Percentiles rank a stretch among this genome's conserved stretches.
phyloP scores from a whole-genome alignment of 2,113 vertebrate genomes.

The Saguinus imperator region DNA sequence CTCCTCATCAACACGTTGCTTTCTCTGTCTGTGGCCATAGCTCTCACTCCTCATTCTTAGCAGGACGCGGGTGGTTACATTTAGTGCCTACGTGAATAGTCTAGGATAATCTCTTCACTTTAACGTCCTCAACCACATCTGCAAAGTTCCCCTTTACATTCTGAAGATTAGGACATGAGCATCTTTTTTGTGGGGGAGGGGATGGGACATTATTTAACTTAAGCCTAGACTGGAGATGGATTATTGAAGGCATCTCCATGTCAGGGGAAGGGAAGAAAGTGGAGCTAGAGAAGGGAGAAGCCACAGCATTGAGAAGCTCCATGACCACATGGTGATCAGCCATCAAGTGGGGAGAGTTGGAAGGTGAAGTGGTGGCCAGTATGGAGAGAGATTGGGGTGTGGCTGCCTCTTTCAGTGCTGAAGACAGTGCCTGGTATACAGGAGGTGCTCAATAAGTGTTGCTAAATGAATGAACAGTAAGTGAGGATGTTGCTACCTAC shows the following conservation, averaged over 20 bases:
- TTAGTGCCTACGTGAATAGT: accelerated
- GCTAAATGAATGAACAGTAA: accelerated
- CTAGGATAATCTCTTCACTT: not conserved
- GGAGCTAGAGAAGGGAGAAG: not conserved
- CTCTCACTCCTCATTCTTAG: too few relatives aligned
- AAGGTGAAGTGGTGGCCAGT: not conserved
- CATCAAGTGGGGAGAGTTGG: accelerated
- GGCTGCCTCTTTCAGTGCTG: not conserved
- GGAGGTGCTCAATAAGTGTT: accelerated
- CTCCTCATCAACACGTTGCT: accelerated
- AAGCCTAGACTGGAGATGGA: not conserved
- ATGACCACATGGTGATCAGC: accelerated
- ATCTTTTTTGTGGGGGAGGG: too few relatives aligned
- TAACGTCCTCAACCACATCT: not conserved
- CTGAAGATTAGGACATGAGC: accelerated
- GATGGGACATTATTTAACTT: not conserved
- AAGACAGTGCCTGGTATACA: accelerated
- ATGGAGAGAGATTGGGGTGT: not conserved
- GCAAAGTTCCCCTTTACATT: accelerated
- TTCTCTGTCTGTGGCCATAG: not conserved
- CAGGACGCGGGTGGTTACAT: accelerated
- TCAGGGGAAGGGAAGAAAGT: not conserved
- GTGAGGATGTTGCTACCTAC: accelerated
- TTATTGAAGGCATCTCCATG: accelerated
- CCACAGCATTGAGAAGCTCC: too few relatives aligned